Evolutionary conservation across 2,888 invertebrate genomes (phyloP).

Genomic region (Cephus pulcher): DNA sequence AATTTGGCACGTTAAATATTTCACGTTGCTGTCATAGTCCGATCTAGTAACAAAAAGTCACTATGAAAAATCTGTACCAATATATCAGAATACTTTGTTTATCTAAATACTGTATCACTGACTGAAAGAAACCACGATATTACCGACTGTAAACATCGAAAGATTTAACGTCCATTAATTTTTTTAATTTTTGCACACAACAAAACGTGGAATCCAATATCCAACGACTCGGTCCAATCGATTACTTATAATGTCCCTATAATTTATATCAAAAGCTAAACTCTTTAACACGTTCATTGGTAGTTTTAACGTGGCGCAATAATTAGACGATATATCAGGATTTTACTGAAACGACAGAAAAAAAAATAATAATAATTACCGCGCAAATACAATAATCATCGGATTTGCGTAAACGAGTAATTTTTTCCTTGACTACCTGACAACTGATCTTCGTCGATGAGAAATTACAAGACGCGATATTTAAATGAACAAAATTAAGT

Average conservation of each 20-base stretch:
- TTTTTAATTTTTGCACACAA: background rate
- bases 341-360: background rate
- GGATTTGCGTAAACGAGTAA: slow-evolving; percentile 4
- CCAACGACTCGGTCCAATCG: background rate
- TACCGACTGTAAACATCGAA: background rate
- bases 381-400: background rate
- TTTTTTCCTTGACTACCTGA: slow-evolving; percentile 5
- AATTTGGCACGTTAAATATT: background rate
- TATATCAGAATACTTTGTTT: background rate
- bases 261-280: background rate
- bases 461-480: background rate
- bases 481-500: background rate
- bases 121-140: background rate
- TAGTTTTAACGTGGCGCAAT: slow-evolving; percentile 21
- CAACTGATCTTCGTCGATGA: background rate
- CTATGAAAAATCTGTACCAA: background rate
- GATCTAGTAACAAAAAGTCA: too few relatives aligned
- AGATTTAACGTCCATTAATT: background rate
- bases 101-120: background rate
- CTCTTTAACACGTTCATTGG: background rate
- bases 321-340: slow-evolving; percentile 21
- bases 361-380: background rate
- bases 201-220: background rate
- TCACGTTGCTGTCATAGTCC: background rate
- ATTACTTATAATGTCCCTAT: background rate